Conservation (phyloP, 2,113 vertebrate genomes). For the Clarias batrachus region DNA sequence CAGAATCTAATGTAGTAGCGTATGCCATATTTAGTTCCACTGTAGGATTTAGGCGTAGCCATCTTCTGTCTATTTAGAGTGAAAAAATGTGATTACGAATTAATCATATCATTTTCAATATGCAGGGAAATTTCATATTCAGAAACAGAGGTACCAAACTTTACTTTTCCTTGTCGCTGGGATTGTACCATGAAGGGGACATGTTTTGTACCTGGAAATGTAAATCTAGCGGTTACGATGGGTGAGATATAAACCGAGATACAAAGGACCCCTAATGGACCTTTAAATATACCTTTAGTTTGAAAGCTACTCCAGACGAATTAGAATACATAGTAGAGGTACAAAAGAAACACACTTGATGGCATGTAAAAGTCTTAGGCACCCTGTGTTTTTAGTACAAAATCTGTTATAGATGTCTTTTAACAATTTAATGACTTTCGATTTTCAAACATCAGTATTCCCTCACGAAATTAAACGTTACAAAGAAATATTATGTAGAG, state of each 20-base stretch:
- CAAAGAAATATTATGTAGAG: no score
- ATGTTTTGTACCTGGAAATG: slow-evolving; percentile 14
- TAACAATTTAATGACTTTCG: no score
- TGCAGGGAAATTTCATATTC: slow-evolving; percentile 23
- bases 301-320: background rate
- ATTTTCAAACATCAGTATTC: no score
- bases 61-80: background rate
- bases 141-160: background rate
- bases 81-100: background rate
- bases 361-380: no score
- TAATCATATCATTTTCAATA: slow-evolving; percentile 13
- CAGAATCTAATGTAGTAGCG: background rate
- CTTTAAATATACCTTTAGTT: background rate
- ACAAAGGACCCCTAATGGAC: background rate
- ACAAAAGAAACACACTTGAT: background rate
- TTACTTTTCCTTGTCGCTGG: slow-evolving; percentile 10
- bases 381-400: no score
- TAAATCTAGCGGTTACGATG: background rate
- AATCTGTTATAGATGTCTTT: no score
- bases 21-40: slow-evolving; percentile 21
- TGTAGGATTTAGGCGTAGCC: slow-evolving; percentile 6
- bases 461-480: no score
- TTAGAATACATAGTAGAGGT: background rate
- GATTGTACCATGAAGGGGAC: background rate
- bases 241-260: background rate